phyloP scores from a whole-genome alignment of 2,888 invertebrate genomes.

The Dysmachus trigonus region DNA sequence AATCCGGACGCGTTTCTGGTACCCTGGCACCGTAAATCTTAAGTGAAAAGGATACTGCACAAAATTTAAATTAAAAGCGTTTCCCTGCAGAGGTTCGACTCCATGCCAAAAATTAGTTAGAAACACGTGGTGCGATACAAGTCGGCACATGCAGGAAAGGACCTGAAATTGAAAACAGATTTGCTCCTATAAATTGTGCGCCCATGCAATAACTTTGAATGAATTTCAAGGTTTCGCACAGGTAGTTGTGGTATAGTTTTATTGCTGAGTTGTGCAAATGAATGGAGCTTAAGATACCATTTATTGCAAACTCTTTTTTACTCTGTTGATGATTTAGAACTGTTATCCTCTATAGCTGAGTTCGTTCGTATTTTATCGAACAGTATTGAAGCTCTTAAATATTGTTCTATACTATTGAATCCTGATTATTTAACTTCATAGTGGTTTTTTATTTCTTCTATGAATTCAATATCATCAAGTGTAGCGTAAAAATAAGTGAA shows the following conservation, averaged over 20 bases:
- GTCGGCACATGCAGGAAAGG: not conserved
- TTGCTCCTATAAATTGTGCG: not conserved
- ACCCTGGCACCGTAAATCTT: not conserved
- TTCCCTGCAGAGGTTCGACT: not conserved
- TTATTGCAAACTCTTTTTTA: not conserved
- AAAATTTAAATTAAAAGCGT: constrained; percentile 28
- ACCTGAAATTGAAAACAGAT: constrained; percentile 19
- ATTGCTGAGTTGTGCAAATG: not conserved
- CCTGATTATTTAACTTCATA: no score
- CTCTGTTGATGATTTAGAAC: not conserved
- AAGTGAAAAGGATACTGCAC: not conserved
- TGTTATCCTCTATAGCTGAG: not conserved
- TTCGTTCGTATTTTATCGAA: no score
- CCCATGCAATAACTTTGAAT: not conserved
- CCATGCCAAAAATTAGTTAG: not conserved
- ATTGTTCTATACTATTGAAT: no score
- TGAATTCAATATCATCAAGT: no score
- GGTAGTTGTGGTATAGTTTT: not conserved
- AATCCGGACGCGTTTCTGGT: not conserved
- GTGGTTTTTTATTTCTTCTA: no score
- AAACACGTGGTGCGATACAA: not conserved
- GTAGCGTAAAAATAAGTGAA: no score
- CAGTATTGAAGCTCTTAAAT: no score
- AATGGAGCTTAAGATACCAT: not conserved
- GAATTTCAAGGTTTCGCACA: not conserved